Conservation (phyloP, 2,113 vertebrate species). For the Bos taurus region DNA sequence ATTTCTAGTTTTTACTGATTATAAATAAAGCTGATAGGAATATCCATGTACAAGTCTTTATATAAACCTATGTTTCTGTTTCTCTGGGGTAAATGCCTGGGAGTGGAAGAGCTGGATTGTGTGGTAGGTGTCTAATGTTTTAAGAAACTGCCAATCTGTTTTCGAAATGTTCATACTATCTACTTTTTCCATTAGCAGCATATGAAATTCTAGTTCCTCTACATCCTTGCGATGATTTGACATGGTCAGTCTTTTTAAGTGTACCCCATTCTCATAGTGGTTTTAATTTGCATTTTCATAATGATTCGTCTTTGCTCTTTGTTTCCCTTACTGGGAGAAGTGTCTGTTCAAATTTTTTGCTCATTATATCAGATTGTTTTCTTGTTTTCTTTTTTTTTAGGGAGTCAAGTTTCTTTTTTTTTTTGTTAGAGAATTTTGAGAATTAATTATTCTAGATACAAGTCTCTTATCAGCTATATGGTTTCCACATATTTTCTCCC, state of each 20-base stretch:
- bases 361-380: not conserved
- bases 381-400: not conserved
- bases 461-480: not conserved
- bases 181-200: not conserved
- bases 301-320: not conserved
- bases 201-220: not conserved
- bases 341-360: not conserved
- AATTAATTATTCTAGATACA: slow-evolving; percentile 10
- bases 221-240: not conserved
- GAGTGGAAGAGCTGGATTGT: not conserved
- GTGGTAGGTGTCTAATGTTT: not conserved
- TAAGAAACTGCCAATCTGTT: not conserved
- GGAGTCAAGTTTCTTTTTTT: too few species aligned
- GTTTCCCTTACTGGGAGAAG: not conserved
- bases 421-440: not conserved
- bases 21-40: not conserved
- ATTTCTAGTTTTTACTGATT: not conserved
- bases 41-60: not conserved
- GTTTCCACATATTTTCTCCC: not conserved
- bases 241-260: not conserved
- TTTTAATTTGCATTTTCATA: slow-evolving; percentile 8
- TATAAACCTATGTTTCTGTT: not conserved
- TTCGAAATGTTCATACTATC: not conserved
- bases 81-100: not conserved
- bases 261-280: not conserved